These are phyloP conservation scores for Brienomyrus longianalis DNA, from an alignment of 2,113 vertebrate genomes.

Conservation along the genomic window DNA sequence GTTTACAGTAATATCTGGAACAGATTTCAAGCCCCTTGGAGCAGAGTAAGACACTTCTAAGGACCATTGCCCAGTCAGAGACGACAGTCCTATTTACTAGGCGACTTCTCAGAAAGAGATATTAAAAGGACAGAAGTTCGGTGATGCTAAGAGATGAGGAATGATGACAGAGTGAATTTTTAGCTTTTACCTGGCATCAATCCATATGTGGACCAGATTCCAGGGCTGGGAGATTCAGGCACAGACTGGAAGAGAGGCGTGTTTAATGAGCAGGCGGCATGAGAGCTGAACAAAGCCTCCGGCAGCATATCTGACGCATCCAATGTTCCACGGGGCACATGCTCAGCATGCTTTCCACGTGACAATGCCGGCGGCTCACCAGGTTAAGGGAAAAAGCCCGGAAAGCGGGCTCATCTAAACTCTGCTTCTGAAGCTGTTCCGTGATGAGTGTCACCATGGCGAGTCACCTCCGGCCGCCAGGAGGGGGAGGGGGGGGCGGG, in stretches of 20 bases:
- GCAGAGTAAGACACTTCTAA: not conserved
- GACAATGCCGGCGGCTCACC: conserved; percentile 54
- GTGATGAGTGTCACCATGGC: conserved; percentile 81
- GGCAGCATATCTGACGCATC: not conserved
- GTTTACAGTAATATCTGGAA: not conserved
- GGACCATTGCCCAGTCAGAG: not conserved
- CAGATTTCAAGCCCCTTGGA: not conserved
- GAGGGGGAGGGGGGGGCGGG: too few species aligned
- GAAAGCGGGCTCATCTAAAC: conserved; percentile 72
- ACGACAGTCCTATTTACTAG: not conserved
- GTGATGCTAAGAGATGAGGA: not conserved
- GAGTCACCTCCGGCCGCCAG: not conserved
- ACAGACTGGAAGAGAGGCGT: conserved; percentile 47
- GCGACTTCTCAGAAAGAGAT: not conserved
- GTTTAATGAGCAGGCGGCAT: not conserved
- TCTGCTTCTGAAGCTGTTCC: conserved; percentile 78
- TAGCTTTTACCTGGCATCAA: conserved; percentile 43
- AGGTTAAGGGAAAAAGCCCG: conserved; percentile 71
- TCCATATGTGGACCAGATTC: conserved; percentile 49
- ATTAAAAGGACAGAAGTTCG: not conserved
- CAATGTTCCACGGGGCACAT: not conserved
- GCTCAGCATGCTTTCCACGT: not conserved
- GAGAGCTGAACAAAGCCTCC: not conserved
- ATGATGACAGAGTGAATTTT: not conserved
- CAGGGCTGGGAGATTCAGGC: conserved; percentile 53